Evolutionary conservation across 2,888 invertebrate species (phyloP), one percentile per base, ranked within the genome.

Genomic region (Copidosoma aretas): DNA sequence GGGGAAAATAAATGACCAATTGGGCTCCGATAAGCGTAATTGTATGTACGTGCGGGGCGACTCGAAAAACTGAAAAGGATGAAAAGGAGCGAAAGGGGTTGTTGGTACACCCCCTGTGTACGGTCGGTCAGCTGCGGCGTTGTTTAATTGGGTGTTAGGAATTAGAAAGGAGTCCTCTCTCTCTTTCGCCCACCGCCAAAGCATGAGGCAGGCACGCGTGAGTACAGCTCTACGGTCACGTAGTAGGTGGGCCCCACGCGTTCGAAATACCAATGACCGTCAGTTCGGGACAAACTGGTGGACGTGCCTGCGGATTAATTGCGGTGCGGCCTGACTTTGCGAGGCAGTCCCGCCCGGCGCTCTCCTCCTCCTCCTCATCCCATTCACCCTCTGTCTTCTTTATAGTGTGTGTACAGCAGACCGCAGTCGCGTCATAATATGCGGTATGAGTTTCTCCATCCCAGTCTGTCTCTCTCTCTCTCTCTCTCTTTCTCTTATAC

Each of bases 121-220:
- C 1, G 19, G 54, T 12, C 24, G 49, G 17, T 15, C 52, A 56
- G 62, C 53, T 60, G 71, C 63, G 63, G 69, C 39, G 41, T 41
- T 64, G 67, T 67, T 69, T 71, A 71, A 71, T 71, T 69, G 71
- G 62, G 67, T 64, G 69, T 69, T 69, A 70, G 70, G 70, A 70
- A 64, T 59, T 72, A 72, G 69, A 67, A 19, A 15, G 46, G 43
- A 32, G 32, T 10, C 32, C n/a, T n/a, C n/a, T n/a, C n/a, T n/a
- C n/a, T n/a, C n/a, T n/a, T n/a, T 21, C 49, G 43, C 17, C 49
- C 5, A 32, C 32, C 25, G 54, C 32, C n/a, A n/a, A 22, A 10
- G 49, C 41, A 22, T 52, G 25, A 32, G 41, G 8, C 67, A 65
- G 65, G 62, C 64, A 59, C 17, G 43, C 19, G 49, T 43, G 49